Evolutionary conservation across 2,797 vertebrate genomes (phyloP).

Genomic region (Arnoldichthys spilopterus): DNA sequence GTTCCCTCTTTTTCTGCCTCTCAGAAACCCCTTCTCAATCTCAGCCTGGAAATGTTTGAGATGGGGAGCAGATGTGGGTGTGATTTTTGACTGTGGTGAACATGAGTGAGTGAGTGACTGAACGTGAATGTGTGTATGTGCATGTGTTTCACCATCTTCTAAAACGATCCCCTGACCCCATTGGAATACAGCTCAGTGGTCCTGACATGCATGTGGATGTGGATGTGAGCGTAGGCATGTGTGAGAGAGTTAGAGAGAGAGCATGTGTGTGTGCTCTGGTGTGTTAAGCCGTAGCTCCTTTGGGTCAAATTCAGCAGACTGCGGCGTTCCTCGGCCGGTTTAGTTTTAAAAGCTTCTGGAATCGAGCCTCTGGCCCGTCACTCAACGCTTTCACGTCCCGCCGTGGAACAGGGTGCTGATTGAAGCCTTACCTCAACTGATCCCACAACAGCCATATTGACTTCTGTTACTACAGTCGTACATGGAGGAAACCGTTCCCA

Average conservation of each 20-base stretch:
- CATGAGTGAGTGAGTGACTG: slow-evolving; percentile 55
- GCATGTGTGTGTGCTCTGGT: slow-evolving; percentile 48
- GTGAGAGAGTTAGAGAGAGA: slow-evolving; percentile 41
- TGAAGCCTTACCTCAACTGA: slow-evolving; percentile 45
- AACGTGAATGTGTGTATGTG: slow-evolving; percentile 20
- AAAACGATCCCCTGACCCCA: slow-evolving; percentile 33
- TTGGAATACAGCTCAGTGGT: slow-evolving; percentile 30
- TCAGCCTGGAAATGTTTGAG: slow-evolving; percentile 68
- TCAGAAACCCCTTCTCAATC: slow-evolving; percentile 69
- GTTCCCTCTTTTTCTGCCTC: slow-evolving; percentile 11
- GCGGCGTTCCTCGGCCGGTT: slow-evolving; percentile 48
- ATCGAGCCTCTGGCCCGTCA: slow-evolving; percentile 53
- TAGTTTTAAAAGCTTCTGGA: slow-evolving; percentile 56
- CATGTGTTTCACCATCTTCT: slow-evolving; percentile 11
- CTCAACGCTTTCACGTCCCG: slow-evolving; percentile 53
- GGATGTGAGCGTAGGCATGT: slow-evolving; percentile 42
- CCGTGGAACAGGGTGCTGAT: slow-evolving; percentile 49
- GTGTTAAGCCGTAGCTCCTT: slow-evolving; percentile 54
- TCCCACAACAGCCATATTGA: slow-evolving; percentile 38
- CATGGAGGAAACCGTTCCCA: slow-evolving; percentile 34
- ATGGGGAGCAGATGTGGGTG: slow-evolving; percentile 74
- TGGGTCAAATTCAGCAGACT: slow-evolving; percentile 49
- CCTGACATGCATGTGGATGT: slow-evolving; percentile 32
- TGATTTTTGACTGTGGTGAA: slow-evolving; percentile 69
- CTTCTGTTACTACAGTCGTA: slow-evolving; percentile 10